phyloP scores from a whole-genome alignment of 1,140 invertebrate species.

The Brachionus manjavacas region DNA sequence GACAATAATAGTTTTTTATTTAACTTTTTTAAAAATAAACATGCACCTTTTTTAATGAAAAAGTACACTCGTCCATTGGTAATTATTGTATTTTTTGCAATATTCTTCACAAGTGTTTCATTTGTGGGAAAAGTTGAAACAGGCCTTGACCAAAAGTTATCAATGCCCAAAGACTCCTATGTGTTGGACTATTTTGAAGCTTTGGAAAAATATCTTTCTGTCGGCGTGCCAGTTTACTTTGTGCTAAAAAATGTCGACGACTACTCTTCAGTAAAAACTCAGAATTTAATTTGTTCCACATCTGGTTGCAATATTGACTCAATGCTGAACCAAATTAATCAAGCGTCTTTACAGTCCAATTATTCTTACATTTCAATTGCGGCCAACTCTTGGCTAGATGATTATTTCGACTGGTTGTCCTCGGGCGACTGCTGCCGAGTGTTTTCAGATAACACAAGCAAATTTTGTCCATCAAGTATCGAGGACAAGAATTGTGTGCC shows the following conservation, averaged over 20 bases:
- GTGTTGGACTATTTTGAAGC: slow-evolving; percentile 73
- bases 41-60: slow-evolving; percentile 25
- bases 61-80: not conserved
- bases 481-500: not conserved
- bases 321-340: slow-evolving; percentile 74
- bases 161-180: slow-evolving; percentile 81
- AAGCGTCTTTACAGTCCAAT: slow-evolving; percentile 65
- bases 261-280: slow-evolving; percentile 64
- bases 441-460: slow-evolving; percentile 44
- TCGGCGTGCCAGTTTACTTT: slow-evolving; percentile 86
- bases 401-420: slow-evolving; percentile 76
- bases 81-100: slow-evolving; percentile 68
- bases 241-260: slow-evolving; percentile 72
- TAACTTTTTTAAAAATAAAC: slow-evolving; percentile 13
- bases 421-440: slow-evolving; percentile 57
- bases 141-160: slow-evolving; percentile 80
- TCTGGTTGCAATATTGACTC: slow-evolving; percentile 71
- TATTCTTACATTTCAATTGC: slow-evolving; percentile 72
- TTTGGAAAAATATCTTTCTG: slow-evolving; percentile 69
- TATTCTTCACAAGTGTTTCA: slow-evolving; percentile 79
- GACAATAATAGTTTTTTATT: slow-evolving; percentile 31
- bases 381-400: slow-evolving; percentile 82
- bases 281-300: slow-evolving; percentile 73
- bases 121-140: slow-evolving; percentile 76
- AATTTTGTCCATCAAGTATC: slow-evolving; percentile 55